Evolutionary conservation across 2,113 vertebrate species (phyloP).

Genomic region (Lethenteron reissneri): DNA sequence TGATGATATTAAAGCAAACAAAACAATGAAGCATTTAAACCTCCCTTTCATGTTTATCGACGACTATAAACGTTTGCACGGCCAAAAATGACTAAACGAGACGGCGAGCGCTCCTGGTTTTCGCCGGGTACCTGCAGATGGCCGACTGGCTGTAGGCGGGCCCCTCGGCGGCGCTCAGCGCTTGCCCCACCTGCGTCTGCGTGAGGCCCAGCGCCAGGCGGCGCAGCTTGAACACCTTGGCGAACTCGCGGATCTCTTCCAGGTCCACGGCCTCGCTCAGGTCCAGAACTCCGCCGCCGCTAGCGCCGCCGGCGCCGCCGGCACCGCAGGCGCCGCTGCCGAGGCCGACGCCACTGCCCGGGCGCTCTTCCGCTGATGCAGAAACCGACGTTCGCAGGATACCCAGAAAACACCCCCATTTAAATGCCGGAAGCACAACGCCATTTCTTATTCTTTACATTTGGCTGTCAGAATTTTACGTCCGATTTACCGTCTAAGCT

Average conservation of each 20-base stretch:
- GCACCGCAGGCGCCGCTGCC: neutral
- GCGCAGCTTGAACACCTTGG: conserved; percentile 91
- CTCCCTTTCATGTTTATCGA: neutral
- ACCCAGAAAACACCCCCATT: no score
- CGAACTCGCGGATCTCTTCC: conserved; percentile 86
- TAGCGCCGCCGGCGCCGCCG: neutral
- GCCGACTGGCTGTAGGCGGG: conserved; percentile 91
- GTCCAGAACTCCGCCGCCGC: conserved; percentile 35
- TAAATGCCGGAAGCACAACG: no score
- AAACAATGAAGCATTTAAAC: no score
- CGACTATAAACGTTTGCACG: neutral
- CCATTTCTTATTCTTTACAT: no score
- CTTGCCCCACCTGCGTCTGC: conserved; percentile 87
- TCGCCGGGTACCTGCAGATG: conserved; percentile 51
- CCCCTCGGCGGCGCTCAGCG: conserved; percentile 71
- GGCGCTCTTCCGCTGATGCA: conserved; percentile 9
- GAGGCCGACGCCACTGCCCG: conserved; percentile 28
- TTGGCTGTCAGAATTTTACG: no score
- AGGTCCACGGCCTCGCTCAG: conserved; percentile 68
- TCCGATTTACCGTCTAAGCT: no score
- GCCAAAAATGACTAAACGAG: neutral
- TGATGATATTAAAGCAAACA: no score
- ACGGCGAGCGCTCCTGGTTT: neutral
- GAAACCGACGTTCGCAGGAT: no score
- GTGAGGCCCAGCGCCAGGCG: conserved; percentile 69